These are phyloP conservation scores for Leucoraja ocellata DNA, from an alignment of 2,797 vertebrate species.

Conservation along the genomic window DNA sequence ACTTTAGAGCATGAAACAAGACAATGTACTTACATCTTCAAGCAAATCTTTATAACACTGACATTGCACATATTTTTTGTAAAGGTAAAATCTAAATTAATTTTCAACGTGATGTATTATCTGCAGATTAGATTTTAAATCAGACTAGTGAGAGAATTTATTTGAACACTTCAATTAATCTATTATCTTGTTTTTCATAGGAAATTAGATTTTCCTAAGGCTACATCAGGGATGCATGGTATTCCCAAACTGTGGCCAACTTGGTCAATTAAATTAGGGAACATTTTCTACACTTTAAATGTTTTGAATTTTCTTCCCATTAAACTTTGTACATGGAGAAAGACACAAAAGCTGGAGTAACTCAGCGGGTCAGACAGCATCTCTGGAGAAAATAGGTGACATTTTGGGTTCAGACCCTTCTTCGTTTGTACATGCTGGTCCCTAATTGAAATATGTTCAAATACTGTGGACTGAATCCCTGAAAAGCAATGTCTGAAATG, in stretches of 20 bases:
- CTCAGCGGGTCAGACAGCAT: too few relatives aligned
- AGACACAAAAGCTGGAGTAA: too few relatives aligned
- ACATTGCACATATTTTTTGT: not conserved
- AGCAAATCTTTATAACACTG: not conserved
- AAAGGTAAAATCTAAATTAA: not conserved
- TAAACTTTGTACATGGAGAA: not conserved
- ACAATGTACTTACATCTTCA: not conserved
- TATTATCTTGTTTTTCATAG: not conserved
- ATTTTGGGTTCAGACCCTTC: too few relatives aligned
- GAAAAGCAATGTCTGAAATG: not conserved
- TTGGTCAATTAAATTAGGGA: not conserved
- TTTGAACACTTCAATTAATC: not conserved
- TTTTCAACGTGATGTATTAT: not conserved
- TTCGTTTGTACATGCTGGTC: not conserved
- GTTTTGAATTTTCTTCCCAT: not conserved
- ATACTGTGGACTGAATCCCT: not conserved
- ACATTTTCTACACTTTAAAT: not conserved
- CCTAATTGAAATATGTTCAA: not conserved
- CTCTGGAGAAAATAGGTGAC: too few relatives aligned
- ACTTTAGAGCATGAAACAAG: not conserved
- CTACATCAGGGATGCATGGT: not conserved
- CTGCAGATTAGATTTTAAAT: not conserved
- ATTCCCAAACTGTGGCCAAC: not conserved
- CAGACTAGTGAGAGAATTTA: not conserved
- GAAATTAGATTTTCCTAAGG: not conserved